phyloP scores from a whole-genome alignment of 2,797 vertebrate genomes.

The Prionace glauca region DNA sequence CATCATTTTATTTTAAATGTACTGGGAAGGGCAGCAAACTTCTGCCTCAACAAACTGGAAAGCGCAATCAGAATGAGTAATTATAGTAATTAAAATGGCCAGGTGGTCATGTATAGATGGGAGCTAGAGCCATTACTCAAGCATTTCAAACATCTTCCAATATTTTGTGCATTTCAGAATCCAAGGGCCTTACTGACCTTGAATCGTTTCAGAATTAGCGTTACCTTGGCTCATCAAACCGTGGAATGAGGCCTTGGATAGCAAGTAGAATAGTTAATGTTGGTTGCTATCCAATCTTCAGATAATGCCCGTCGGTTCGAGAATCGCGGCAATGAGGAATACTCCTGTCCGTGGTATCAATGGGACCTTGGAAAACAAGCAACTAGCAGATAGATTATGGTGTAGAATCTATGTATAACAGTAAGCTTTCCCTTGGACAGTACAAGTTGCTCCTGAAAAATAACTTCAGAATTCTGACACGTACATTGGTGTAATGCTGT shows the following conservation, averaged over 20 bases:
- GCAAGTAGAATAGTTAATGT: background rate
- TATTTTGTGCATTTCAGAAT: background rate
- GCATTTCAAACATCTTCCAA: background rate
- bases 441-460: background rate
- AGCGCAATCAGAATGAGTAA: background rate
- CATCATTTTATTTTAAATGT: background rate
- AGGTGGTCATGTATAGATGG: background rate
- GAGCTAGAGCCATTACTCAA: background rate
- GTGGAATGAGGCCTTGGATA: slow-evolving; percentile 17
- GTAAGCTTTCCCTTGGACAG: background rate
- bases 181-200: background rate
- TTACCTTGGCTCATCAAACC: background rate
- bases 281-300: background rate
- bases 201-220: background rate
- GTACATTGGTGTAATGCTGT: background rate
- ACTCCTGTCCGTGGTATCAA: background rate
- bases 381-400: background rate
- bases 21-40: background rate
- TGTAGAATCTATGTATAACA: background rate
- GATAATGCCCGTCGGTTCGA: background rate
- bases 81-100: slow-evolving; percentile 29
- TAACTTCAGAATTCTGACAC: background rate
- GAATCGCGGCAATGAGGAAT: background rate
- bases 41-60: background rate
- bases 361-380: background rate